Conservation (phyloP, 2,888 invertebrate species). For the Drosophila anomalata region DNA sequence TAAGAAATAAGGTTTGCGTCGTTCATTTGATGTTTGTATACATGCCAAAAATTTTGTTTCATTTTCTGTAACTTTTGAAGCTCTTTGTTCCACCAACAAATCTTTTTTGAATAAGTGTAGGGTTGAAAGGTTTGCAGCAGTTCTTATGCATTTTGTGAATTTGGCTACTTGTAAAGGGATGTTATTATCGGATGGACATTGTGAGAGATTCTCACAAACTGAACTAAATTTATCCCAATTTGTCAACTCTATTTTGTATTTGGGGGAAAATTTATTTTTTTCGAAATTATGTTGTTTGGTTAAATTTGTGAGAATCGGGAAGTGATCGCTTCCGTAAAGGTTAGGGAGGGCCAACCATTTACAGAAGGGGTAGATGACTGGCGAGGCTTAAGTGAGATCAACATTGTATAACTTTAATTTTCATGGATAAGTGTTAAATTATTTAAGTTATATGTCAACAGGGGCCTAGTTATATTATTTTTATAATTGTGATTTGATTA, state of each 20-base stretch:
- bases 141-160: neutral
- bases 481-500: too few species aligned
- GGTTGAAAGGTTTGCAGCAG: too few species aligned
- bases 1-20: too few species aligned
- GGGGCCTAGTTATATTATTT: too few species aligned
- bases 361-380: constrained; percentile 4
- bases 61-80: neutral
- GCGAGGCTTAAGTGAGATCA: neutral
- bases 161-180: neutral
- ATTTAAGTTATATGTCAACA: too few species aligned
- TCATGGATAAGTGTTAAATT: too few species aligned
- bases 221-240: neutral
- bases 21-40: neutral
- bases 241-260: neutral
- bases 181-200: neutral
- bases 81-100: neutral
- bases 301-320: too few species aligned
- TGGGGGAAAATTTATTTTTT: neutral
- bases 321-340: neutral
- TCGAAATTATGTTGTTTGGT: neutral
- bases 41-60: neutral
- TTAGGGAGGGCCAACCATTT: neutral
- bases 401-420: too few species aligned
- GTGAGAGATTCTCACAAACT: constrained; percentile 1
- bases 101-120: too few species aligned